A percentile compares a stretch with the other conserved stretches of the same genome.
These are phyloP conservation scores for Lemur catta DNA, from an alignment of 2,797 vertebrate species.

Conservation along the genomic window DNA sequence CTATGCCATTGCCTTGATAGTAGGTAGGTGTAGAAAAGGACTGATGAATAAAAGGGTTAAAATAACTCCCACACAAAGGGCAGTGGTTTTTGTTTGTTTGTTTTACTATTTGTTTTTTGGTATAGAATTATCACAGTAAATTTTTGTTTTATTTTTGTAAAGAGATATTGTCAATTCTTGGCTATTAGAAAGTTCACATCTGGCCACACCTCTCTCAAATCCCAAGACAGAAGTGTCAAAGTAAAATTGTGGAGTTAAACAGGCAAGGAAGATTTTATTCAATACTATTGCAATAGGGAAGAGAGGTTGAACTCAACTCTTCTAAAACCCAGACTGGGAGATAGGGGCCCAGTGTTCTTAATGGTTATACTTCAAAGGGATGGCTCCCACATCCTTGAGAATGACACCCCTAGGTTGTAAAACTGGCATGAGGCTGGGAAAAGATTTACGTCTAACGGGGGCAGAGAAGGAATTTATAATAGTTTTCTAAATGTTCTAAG, in stretches of 20 bases:
- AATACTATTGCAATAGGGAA: background rate
- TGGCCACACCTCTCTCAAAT: background rate
- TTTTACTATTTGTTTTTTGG: background rate
- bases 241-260: background rate
- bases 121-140: background rate
- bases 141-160: background rate
- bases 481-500: background rate
- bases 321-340: background rate
- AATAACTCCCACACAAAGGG: background rate
- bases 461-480: background rate
- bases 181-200: background rate
- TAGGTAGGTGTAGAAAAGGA: background rate
- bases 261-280: background rate
- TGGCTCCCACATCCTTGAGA: background rate
- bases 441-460: background rate
- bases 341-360: background rate
- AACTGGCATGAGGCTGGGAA: background rate
- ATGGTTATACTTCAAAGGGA: background rate
- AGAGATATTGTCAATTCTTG: background rate
- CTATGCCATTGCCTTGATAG: background rate
- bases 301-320: background rate
- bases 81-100: background rate
- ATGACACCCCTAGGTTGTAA: background rate
- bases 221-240: background rate
- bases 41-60: background rate